A percentile compares a stretch with the other conserved stretches of the same genome.
Evolutionary conservation across 1,140 invertebrate genomes (phyloP).

Genomic region (Acromyrmex charruanus): DNA sequence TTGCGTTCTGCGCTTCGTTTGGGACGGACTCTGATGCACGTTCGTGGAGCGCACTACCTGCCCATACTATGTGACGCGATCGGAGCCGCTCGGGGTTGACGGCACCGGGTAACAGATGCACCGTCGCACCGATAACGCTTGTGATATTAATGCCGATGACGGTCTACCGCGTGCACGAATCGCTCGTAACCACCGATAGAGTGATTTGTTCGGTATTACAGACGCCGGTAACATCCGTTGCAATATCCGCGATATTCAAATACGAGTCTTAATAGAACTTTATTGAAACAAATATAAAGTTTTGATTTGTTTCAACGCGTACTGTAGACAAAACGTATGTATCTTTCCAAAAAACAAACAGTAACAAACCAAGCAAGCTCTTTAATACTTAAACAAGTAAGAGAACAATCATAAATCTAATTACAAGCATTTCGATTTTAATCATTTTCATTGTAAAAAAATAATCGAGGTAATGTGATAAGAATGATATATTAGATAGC

Average conservation of each 20-base stretch:
- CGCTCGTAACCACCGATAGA: slow-evolving; percentile 38
- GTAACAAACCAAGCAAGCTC: no score
- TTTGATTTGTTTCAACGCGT: not conserved
- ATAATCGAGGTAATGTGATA: no score
- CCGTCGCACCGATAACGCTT: slow-evolving; percentile 59
- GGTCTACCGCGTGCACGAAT: slow-evolving; percentile 30
- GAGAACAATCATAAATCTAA: no score
- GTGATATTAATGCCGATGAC: slow-evolving; percentile 66
- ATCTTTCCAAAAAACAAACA: not conserved
- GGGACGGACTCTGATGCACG: slow-evolving; percentile 63
- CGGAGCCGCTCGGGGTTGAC: slow-evolving; percentile 40
- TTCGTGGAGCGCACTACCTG: slow-evolving; percentile 48
- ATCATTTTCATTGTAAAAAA: no score
- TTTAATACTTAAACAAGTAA: no score
- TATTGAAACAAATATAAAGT: slow-evolving; percentile 4
- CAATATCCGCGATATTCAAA: slow-evolving; percentile 6
- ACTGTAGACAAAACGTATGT: not conserved
- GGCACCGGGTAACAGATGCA: slow-evolving; percentile 63
- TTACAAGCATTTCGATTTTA: no score
- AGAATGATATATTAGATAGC: no score
- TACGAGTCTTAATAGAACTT: slow-evolving; percentile 18
- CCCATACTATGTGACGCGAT: slow-evolving; percentile 11
- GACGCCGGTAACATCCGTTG: not conserved
- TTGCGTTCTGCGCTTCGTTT: slow-evolving; percentile 64
- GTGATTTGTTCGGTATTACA: slow-evolving; percentile 32